phyloP scores from a whole-genome alignment of 2,797 vertebrate species.

The Myiotriccus ornatus region DNA sequence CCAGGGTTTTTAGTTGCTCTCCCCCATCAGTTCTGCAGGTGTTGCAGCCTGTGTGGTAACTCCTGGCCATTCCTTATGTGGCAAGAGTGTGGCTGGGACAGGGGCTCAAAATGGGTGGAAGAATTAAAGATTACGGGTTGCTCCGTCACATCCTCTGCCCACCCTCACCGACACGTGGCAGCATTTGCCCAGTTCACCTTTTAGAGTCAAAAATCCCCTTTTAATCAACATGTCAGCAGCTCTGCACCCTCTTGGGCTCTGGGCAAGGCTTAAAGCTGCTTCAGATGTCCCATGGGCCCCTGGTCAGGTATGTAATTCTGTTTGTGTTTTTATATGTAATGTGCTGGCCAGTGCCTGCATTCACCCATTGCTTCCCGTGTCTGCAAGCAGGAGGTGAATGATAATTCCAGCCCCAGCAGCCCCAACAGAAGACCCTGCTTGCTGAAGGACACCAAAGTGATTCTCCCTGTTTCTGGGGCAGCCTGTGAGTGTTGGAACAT shows the following conservation, averaged over 20 bases:
- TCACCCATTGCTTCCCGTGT: not conserved
- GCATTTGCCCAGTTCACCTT: not conserved
- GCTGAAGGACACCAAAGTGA: not conserved
- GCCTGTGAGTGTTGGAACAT: not conserved
- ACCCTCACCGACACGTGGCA: not conserved
- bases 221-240: not conserved
- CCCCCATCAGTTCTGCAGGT: not conserved
- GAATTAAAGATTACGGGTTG: not conserved
- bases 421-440: accelerated
- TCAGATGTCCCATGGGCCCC: not conserved
- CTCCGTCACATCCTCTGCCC: not conserved
- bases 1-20: not conserved
- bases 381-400: not conserved
- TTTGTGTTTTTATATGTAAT: not conserved
- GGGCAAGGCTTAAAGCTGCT: not conserved
- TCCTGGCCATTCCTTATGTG: not conserved
- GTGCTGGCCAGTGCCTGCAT: not conserved
- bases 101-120: not conserved
- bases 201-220: not conserved
- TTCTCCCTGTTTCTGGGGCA: not conserved
- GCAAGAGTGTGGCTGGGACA: not conserved
- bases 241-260: not conserved
- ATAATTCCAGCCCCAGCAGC: not conserved
- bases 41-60: not conserved
- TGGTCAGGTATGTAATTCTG: accelerated